Base-by-base conservation (phyloP, 92 coral and sea anemone species). In the Pocillopora grandis region DNA sequence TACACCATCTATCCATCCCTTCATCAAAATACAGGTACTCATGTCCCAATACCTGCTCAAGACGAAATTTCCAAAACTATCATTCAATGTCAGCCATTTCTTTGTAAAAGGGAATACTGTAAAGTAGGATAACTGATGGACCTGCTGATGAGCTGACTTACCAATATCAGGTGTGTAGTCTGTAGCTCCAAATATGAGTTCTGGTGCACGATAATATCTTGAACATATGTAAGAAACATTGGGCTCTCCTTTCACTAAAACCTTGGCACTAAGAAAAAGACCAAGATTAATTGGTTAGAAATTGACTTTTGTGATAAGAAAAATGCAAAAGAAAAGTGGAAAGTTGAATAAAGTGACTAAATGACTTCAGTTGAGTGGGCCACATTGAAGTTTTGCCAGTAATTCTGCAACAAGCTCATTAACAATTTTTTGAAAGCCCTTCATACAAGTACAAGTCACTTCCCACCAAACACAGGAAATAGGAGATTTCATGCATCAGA, bases 131-230 rank as follows among this genome's bases (percentile, higher is more conserved):
- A 20, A 19, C 23, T 12, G 31, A 52, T 27, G 79, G 66, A 27
- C 35, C 36, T 15, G 9, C 52, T 10, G 52, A n/a, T n/a, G 12
- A 18, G 48, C 18, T 48, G 31, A 42, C 79, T 62, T 3, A 95
- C 99, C 99, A 72, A 97, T 97, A 84, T 97, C 98, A 23, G 99
- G 98, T 10, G 99, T 94, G 88, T 97, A 97, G 87, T 97, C 99
- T 73, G 99, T 97, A 27, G 99, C 99, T 70, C 99, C 99, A 94
- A 97, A 97, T 83, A 97, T 97, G 12, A 97, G 92, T 79, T 97
- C 99, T 56, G 99, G 99, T 83, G 99, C 99, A 66, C 99, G 90
- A 71, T 97, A 97, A 82, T 97, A 97, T 88, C 99, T 95, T 77
- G 99, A 97, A 85, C 99, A 97, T 62, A 97, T 97, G 93, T 97